phyloP scores from a whole-genome alignment of 2,797 vertebrate genomes.

The Acipenser transmontanus region DNA sequence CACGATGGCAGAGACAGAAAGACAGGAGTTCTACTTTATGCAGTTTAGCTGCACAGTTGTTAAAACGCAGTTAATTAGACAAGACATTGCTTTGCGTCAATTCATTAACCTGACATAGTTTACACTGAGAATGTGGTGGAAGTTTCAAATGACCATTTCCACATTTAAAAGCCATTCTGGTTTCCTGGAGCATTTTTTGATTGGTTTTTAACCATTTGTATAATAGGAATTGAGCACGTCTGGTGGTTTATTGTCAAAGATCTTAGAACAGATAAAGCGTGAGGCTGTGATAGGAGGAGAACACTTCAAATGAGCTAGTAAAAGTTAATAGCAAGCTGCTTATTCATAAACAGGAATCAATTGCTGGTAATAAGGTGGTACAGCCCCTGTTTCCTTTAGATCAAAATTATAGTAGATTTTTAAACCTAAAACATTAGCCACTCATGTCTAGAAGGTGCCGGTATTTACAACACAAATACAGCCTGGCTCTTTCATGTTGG shows the following conservation, averaged over 20 bases:
- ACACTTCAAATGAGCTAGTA: constrained; percentile 22
- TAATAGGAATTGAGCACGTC: neutral
- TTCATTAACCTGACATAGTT: constrained; percentile 8
- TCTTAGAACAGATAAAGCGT: neutral
- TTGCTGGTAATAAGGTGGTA: constrained; percentile 30
- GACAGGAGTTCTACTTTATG: too few relatives aligned
- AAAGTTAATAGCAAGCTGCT: constrained; percentile 25
- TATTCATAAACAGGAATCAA: neutral
- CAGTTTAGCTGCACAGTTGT: too few relatives aligned
- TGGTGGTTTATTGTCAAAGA: neutral
- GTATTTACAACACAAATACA: constrained; percentile 22
- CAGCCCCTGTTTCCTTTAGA: constrained; percentile 31
- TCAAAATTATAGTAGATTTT: constrained; percentile 31
- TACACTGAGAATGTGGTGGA: constrained; percentile 20
- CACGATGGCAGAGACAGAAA: too few relatives aligned
- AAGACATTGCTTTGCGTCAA: too few relatives aligned
- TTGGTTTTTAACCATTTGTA: constrained; percentile 7
- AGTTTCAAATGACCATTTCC: constrained; percentile 12
- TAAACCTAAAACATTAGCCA: neutral
- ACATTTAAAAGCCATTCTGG: constrained; percentile 18
- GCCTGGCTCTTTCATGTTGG: constrained; percentile 19
- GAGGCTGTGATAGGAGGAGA: rapidly evolving
- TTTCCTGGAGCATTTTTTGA: neutral
- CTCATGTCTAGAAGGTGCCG: constrained; percentile 22
- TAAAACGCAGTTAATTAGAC: too few relatives aligned